Evolutionary conservation across 2,888 invertebrate species (phyloP).

Genomic region (Drosophila sordidapex): DNA sequence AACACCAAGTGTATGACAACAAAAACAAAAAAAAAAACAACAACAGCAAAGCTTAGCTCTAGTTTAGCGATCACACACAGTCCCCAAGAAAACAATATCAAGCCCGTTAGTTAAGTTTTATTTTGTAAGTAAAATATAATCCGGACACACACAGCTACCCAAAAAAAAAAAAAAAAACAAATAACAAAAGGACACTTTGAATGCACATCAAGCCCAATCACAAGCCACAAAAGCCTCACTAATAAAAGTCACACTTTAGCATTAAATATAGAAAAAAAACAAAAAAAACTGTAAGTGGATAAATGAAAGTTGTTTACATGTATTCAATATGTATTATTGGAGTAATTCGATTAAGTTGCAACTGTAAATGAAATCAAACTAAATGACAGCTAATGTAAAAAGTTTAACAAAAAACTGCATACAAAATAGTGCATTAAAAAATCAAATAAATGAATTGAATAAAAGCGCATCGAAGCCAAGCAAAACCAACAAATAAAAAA

Average conservation of each 20-base stretch:
- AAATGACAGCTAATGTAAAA: constrained; percentile 69
- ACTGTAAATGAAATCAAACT: constrained; percentile 61
- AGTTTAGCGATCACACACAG: constrained; percentile 45
- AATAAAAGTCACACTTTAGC: constrained; percentile 37
- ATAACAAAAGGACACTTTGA: constrained; percentile 14
- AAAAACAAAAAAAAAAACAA: constrained; percentile 41
- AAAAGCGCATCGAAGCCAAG: constrained; percentile 44
- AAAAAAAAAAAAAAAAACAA: background rate
- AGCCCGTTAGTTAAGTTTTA: constrained; percentile 64
- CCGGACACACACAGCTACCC: constrained; percentile 19
- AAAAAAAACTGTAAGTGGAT: constrained; percentile 18
- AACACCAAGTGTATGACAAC: constrained; percentile 68
- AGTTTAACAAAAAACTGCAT: constrained; percentile 46
- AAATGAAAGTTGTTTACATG: constrained; percentile 42
- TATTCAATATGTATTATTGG: constrained; percentile 38
- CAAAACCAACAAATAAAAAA: constrained; percentile 27
- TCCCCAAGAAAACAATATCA: constrained; percentile 44
- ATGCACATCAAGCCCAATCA: constrained; percentile 10
- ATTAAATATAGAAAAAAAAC: constrained; percentile 23
- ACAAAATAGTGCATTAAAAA: constrained; percentile 12
- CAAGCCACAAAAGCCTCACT: constrained; percentile 14
- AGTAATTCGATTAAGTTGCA: constrained; percentile 55
- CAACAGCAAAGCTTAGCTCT: constrained; percentile 68
- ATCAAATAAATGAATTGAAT: constrained; percentile 32
- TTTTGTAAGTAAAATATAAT: constrained; percentile 58